Evolutionary conservation across 1,140 invertebrate genomes (phyloP).

Genomic region (Brachionus rotundiformis): DNA sequence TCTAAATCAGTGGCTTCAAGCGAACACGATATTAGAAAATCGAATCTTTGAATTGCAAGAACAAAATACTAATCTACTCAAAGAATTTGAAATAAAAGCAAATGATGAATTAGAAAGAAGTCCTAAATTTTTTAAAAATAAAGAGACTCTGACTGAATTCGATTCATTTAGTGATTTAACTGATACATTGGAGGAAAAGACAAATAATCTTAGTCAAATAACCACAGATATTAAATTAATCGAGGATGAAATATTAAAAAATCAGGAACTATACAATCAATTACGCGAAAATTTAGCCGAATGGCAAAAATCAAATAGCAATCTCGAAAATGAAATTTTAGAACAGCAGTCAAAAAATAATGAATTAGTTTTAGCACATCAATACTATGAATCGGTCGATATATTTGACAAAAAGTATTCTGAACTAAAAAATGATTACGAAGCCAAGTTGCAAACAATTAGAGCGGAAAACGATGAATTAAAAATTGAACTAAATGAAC

Average conservation of each 20-base stretch:
- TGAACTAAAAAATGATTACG: neutral
- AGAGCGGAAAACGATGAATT: too few relatives aligned
- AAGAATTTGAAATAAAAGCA: neutral
- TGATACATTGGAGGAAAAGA: too few relatives aligned
- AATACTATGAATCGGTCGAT: neutral
- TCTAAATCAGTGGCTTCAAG: slow-evolving; percentile 13
- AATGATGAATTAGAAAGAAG: neutral
- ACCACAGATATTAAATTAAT: neutral
- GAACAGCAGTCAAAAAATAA: neutral
- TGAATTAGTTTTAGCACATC: neutral
- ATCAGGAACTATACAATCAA: slow-evolving; percentile 27
- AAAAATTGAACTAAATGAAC: too few relatives aligned
- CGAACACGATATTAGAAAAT: neutral
- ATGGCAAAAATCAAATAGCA: slow-evolving; percentile 35
- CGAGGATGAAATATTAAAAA: neutral
- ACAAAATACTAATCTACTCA: neutral
- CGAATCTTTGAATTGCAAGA: neutral
- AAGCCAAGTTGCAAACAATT: too few relatives aligned
- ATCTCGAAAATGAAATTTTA: slow-evolving; percentile 13
- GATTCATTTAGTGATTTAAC: too few relatives aligned
- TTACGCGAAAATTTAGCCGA: neutral
- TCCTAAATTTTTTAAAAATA: too few relatives aligned
- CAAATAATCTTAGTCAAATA: too few relatives aligned
- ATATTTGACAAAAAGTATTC: neutral
- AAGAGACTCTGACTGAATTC: too few relatives aligned